Percentiles rank a stretch among this genome's conserved stretches.
Conservation (phyloP, 2,797 vertebrate species). For the Pangasius macronema region DNA sequence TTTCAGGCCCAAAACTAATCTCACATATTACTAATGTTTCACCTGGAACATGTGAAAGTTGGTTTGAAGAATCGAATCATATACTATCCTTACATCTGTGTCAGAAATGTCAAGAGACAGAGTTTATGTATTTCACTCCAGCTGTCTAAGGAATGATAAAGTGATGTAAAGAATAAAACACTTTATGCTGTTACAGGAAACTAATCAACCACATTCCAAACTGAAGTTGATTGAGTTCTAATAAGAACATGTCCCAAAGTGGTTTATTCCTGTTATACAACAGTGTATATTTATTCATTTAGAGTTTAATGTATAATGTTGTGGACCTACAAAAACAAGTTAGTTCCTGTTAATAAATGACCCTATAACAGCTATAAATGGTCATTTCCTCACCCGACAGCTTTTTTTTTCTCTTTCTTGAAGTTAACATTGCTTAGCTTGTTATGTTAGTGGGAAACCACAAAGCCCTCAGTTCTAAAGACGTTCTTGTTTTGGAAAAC, state of each 20-base stretch:
- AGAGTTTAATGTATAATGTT: not conserved
- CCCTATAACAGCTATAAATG: not conserved
- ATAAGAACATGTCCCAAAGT: not conserved
- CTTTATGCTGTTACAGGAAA: not conserved
- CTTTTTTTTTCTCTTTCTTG: not conserved
- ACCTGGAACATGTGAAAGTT: conserved; percentile 21
- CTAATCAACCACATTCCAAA: not conserved
- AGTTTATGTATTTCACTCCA: conserved; percentile 10
- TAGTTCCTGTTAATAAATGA: not conserved
- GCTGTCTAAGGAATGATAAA: not conserved
- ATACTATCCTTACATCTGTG: conserved; percentile 17
- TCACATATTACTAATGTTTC: conserved; percentile 28
- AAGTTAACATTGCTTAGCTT: not conserved
- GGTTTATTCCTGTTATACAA: not conserved
- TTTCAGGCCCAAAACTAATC: conserved; percentile 9
- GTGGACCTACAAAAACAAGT: not conserved
- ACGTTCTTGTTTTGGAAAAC: not conserved
- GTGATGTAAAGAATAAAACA: not conserved
- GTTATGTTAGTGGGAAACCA: not conserved
- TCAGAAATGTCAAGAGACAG: conserved; percentile 23
- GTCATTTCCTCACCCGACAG: not conserved
- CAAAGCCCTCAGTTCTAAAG: not conserved
- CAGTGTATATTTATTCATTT: not conserved
- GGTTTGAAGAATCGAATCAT: not conserved
- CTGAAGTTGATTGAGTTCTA: not conserved